Base-by-base conservation (phyloP, 2,113 vertebrate species). In the Sphaerodactylus townsendi region DNA sequence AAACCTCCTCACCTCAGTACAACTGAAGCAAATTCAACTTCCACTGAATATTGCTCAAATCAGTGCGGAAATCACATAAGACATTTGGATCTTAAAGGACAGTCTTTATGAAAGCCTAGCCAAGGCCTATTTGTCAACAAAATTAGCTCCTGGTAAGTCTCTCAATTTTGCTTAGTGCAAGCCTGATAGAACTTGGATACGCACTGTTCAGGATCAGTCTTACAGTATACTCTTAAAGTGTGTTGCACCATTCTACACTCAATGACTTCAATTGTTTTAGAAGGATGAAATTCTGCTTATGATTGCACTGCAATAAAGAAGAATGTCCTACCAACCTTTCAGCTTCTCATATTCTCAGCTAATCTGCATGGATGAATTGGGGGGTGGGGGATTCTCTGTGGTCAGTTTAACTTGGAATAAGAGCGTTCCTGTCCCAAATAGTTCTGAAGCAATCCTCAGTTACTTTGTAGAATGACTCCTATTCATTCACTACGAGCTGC, bases 341-440 rank as follows among this genome's bases (percentile, higher is more conserved):
- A 64, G 15, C 48, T 30, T 44, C 71, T 75, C 37, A 62, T 17
- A 33, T 46, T 81, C 35, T n/a, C 19, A 25, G 48, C n/a, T 62
- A 39, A 62, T 62, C 39, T 64, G 73, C 53, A 82, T 17, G 35
- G 65, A 46, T 4, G 33, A 69, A 62, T 82, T 84, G 50, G 10
- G 70, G 46, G 19, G 53, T 17, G 53, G 4, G 50, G 46, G 39
- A 30, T 46, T 37, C 53, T 28, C 73, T 56, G 68, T 46, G 64
- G 48, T 48, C 72, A 77, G 50, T 65, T 77, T 82, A 46, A 48
- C 59, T 33, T 86, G 65, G 79, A 64, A 86, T 81, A 86, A 82
- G 39, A 77, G 66, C 17, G 11, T 41, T 48, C 68, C 53, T 82
- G 79, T 82, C 39, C 73, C n/a, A 81, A 74, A 62, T 21, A 76